A percentile compares a stretch with the other conserved stretches of the same genome.
phyloP scores from a whole-genome alignment of 2,113 vertebrate species.

The Pituophis catenifer region DNA sequence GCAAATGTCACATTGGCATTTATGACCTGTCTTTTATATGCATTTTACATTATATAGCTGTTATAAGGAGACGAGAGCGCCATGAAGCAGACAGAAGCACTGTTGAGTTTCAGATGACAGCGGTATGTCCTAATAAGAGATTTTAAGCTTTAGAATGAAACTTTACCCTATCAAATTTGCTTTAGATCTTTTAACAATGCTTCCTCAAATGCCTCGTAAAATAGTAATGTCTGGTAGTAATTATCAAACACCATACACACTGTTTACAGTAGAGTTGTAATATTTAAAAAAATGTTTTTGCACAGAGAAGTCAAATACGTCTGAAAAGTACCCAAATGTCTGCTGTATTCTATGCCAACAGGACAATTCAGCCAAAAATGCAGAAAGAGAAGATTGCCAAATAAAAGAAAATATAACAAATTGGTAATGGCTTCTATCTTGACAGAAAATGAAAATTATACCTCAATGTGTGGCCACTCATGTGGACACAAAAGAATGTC shows the following conservation, averaged over 20 bases:
- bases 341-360: conserved; percentile 68
- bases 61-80: conserved; percentile 29
- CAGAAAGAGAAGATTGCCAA: conserved; percentile 70
- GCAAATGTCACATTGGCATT: conserved; percentile 33
- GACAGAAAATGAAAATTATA: conserved; percentile 79
- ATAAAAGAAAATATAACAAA: conserved; percentile 80
- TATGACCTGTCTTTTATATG: conserved; percentile 40
- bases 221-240: conserved; percentile 76
- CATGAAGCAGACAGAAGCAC: conserved; percentile 34
- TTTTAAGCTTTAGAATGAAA: conserved; percentile 57
- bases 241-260: conserved; percentile 73
- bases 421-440: conserved; percentile 78
- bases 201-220: conserved; percentile 68
- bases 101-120: conserved; percentile 15
- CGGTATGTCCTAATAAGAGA: conserved; percentile 36
- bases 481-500: conserved; percentile 76
- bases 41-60: conserved; percentile 30
- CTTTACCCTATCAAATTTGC: conserved; percentile 53
- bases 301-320: conserved; percentile 69
- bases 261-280: conserved; percentile 76
- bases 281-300: conserved; percentile 68
- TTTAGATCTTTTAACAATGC: conserved; percentile 59
- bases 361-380: conserved; percentile 76
- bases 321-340: conserved; percentile 75
- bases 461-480: conserved; percentile 78